A percentile compares a stretch with the other conserved stretches of the same genome.
Evolutionary conservation across 2,113 vertebrate genomes (phyloP).

Genomic region (Neolamprologus caudopunctatus): DNA sequence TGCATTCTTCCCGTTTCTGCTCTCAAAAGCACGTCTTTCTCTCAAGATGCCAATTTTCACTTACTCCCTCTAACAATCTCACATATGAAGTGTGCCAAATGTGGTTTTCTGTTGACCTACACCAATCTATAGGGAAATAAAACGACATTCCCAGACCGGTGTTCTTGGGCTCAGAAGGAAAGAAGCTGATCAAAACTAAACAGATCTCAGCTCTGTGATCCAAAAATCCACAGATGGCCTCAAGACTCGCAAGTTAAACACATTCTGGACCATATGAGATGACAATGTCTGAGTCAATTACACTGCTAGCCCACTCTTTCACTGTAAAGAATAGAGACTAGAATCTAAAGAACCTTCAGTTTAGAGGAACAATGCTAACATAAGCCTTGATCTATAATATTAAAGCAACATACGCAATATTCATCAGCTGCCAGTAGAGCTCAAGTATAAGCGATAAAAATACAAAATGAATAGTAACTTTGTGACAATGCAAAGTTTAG

Average conservation of each 20-base stretch:
- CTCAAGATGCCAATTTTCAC: background rate
- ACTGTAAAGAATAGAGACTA: background rate
- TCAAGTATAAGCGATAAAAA: background rate
- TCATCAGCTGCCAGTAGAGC: background rate
- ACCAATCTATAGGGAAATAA: constrained; percentile 3
- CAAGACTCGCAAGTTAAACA: constrained; percentile 44
- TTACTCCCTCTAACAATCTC: background rate
- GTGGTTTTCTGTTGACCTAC: background rate
- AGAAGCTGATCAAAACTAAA: constrained; percentile 19
- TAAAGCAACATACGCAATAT: background rate
- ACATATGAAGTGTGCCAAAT: background rate
- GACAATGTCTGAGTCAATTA: constrained; percentile 14
- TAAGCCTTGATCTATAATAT: background rate
- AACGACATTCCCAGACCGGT: background rate
- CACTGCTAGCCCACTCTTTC: background rate
- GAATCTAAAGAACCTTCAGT: background rate
- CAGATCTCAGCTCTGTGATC: constrained; percentile 25
- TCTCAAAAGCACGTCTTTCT: background rate
- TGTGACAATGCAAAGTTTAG: background rate
- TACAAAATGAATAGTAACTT: background rate
- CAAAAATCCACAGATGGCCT: constrained; percentile 45
- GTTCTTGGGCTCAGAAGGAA: background rate
- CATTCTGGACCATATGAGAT: constrained; percentile 35
- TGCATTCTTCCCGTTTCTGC: background rate
- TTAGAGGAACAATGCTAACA: background rate